phyloP scores from a whole-genome alignment of 2,113 vertebrate species.

The Spilogale gracilis region DNA sequence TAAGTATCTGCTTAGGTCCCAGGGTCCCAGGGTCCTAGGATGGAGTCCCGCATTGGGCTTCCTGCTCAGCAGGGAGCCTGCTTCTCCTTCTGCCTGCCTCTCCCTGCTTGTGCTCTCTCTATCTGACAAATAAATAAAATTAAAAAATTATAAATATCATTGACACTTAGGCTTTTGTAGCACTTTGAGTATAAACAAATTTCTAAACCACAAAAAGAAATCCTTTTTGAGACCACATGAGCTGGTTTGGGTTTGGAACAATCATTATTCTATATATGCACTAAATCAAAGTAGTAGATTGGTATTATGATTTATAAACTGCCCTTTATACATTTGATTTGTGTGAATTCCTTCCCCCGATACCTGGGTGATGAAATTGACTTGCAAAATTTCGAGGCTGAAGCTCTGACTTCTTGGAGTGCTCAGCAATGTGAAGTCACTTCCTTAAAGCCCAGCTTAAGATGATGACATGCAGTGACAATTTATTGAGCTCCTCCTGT shows the following conservation, averaged over 20 bases:
- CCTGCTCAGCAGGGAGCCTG: too few relatives aligned
- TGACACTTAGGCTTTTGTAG: not conserved
- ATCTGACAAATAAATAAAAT: too few relatives aligned
- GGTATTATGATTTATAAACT: slow-evolving; percentile 33
- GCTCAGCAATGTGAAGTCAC: not conserved
- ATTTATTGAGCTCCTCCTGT: not conserved
- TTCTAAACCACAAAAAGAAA: slow-evolving; percentile 38
- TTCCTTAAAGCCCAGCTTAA: not conserved
- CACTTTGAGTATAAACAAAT: slow-evolving; percentile 33
- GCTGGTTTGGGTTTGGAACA: slow-evolving; percentile 53
- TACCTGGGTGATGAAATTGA: not conserved
- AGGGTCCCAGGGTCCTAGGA: too few relatives aligned
- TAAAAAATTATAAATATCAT: not conserved
- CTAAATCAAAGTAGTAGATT: slow-evolving; percentile 51
- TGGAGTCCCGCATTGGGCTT: too few relatives aligned
- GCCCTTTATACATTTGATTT: not conserved
- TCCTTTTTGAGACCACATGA: not conserved
- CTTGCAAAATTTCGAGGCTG: not conserved
- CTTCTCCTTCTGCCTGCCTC: too few relatives aligned
- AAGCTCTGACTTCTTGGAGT: slow-evolving; percentile 5
- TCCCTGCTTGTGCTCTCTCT: too few relatives aligned
- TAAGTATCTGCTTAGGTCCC: too few relatives aligned
- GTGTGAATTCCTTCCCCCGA: not conserved
- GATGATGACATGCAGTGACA: not conserved
- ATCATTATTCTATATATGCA: slow-evolving; percentile 5